Percentiles rank a stretch among this genome's conserved stretches.
Conservation (phyloP, 2,888 invertebrate genomes). For the Nomada ferruginata region DNA sequence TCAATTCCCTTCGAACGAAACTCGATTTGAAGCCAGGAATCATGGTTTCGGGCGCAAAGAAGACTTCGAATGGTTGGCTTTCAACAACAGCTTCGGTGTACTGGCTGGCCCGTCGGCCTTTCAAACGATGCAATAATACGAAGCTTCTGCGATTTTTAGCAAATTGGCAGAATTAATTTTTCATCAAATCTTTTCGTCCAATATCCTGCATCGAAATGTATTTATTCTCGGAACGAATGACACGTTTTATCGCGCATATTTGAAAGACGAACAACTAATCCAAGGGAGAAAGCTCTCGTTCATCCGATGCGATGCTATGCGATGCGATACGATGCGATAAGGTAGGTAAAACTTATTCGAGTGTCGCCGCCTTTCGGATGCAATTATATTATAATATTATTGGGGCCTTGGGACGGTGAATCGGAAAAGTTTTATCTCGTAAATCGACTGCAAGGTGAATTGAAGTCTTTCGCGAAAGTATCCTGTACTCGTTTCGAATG, state of each 20-base stretch:
- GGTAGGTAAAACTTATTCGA: neutral
- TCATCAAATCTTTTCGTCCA: no score
- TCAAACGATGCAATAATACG: neutral
- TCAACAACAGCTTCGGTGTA: no score
- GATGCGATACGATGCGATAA: constrained; percentile 1
- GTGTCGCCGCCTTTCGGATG: neutral
- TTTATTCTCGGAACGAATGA: constrained; percentile 25
- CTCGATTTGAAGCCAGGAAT: constrained; percentile 50
- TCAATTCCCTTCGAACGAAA: constrained; percentile 62
- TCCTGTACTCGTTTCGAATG: neutral
- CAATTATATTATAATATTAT: constrained; percentile 28
- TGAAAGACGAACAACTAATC: constrained; percentile 18
- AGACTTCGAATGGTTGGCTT: constrained; percentile 8
- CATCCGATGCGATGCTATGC: constrained; percentile 4
- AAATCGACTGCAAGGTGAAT: neutral
- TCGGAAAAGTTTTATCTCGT: neutral
- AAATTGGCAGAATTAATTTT: no score
- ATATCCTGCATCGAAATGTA: no score
- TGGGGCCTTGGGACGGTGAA: no score
- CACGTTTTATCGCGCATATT: constrained; percentile 23
- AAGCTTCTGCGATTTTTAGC: no score
- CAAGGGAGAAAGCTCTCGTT: neutral
- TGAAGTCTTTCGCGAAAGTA: neutral
- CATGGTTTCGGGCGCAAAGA: neutral
- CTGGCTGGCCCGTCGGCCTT: no score